Evolutionary conservation across 2,113 vertebrate species (phyloP).

Genomic region (Lasiurus borealis): DNA sequence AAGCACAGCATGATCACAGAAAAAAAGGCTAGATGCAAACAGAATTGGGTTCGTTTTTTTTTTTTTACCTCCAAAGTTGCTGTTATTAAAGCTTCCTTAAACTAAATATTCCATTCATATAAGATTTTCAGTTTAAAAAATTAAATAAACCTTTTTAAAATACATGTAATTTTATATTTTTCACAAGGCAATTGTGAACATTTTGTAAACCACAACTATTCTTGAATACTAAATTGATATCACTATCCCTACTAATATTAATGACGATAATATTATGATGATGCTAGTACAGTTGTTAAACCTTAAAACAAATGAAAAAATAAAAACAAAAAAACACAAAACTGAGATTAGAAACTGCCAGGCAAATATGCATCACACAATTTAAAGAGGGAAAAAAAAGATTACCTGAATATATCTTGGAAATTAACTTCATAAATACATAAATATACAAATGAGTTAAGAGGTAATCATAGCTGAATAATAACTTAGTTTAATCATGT

Average conservation of each 20-base stretch:
- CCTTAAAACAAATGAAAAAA: not conserved
- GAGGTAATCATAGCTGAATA: not conserved
- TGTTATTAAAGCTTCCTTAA: not conserved
- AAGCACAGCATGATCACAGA: not conserved
- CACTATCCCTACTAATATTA: not conserved
- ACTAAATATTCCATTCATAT: not conserved
- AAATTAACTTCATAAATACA: not conserved
- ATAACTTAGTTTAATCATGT: not conserved
- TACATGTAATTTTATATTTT: not conserved
- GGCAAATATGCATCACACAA: not conserved
- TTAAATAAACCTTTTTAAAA: not conserved
- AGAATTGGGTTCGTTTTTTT: not conserved
- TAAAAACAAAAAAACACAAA: not conserved
- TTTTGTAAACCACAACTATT: not conserved
- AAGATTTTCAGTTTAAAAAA: conserved; percentile 16
- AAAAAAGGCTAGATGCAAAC: not conserved
- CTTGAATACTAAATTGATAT: not conserved
- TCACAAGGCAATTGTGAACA: not conserved
- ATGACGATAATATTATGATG: not conserved
- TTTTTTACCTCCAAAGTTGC: not conserved
- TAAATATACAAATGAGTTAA: not conserved
- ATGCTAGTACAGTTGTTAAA: not conserved
- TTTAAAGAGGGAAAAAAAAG: not conserved
- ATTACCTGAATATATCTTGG: not conserved
- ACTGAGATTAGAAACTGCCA: not conserved